These are phyloP conservation scores for Aporophyla nigra DNA, from an alignment of 2,888 invertebrate genomes.

Conservation along the genomic window DNA sequence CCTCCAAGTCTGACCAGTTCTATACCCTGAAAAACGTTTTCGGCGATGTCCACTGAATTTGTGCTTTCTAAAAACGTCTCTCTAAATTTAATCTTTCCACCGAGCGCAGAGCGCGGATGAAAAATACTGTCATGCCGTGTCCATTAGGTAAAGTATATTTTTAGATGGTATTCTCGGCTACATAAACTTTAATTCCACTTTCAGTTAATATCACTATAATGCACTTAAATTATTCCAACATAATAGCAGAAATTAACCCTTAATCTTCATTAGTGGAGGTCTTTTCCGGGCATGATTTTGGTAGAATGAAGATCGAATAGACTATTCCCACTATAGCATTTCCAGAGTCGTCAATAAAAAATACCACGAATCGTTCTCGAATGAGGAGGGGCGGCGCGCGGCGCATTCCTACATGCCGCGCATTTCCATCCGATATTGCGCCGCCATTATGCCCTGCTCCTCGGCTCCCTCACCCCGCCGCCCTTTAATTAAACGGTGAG, in stretches of 20 bases:
- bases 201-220: constrained; percentile 54
- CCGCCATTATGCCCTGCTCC: constrained; percentile 90
- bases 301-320: constrained; percentile 71
- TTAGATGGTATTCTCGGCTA: constrained; percentile 78
- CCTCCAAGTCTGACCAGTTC: constrained; percentile 19
- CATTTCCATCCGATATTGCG: constrained; percentile 91
- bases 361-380: constrained; percentile 90
- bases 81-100: constrained; percentile 86
- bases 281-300: constrained; percentile 66
- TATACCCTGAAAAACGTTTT: constrained; percentile 38
- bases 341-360: constrained; percentile 90
- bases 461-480: constrained; percentile 84
- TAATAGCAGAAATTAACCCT: constrained; percentile 29
- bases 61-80: constrained; percentile 83
- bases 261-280: constrained; percentile 40
- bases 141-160: constrained; percentile 87
- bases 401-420: constrained; percentile 91
- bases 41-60: constrained; percentile 70
- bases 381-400: constrained; percentile 88
- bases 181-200: constrained; percentile 74
- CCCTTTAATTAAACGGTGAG: constrained; percentile 91
- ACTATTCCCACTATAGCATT: constrained; percentile 84
- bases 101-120: constrained; percentile 80
- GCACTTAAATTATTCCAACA: constrained; percentile 48
- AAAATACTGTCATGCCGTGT: constrained; percentile 84